Percentiles rank a stretch among this genome's conserved stretches.
phyloP scores from a whole-genome alignment of 2,797 vertebrate genomes.

The Onychomys leucogaster region DNA sequence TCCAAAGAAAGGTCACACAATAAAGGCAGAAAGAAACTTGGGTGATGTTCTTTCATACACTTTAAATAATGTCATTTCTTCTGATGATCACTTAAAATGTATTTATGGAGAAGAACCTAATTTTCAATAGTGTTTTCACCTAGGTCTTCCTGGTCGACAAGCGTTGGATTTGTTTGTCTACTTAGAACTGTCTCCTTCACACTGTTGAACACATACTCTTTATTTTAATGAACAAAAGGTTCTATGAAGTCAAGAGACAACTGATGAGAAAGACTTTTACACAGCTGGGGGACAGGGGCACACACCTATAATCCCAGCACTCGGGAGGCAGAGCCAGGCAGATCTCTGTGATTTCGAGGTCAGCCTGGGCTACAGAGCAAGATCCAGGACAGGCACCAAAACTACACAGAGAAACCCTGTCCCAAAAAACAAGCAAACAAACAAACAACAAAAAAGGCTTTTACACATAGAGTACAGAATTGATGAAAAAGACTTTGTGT shows the following conservation, averaged over 20 bases:
- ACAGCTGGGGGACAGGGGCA: too few species aligned
- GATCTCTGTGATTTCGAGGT: too few species aligned
- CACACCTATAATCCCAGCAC: too few species aligned
- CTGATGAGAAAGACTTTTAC: neutral
- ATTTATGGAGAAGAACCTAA: neutral
- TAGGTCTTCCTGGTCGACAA: neutral
- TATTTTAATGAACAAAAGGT: neutral
- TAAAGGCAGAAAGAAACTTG: neutral
- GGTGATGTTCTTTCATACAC: neutral
- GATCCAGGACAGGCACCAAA: too few species aligned
- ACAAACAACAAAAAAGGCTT: too few species aligned
- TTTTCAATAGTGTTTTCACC: neutral
- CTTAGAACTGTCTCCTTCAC: constrained; percentile 7
- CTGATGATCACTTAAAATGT: constrained; percentile 21
- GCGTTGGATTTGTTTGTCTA: neutral
- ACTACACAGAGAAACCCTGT: too few species aligned
- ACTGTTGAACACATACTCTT: neutral
- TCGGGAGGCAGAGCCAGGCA: too few species aligned
- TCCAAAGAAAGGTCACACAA: neutral
- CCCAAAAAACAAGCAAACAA: too few species aligned
- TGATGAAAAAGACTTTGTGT: neutral
- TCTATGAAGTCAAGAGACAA: neutral
- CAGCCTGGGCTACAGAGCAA: too few species aligned
- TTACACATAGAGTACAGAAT: neutral
- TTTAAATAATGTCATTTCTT: neutral